phyloP scores from a whole-genome alignment of 2,113 vertebrate species.

The Hippopotamus amphibius region DNA sequence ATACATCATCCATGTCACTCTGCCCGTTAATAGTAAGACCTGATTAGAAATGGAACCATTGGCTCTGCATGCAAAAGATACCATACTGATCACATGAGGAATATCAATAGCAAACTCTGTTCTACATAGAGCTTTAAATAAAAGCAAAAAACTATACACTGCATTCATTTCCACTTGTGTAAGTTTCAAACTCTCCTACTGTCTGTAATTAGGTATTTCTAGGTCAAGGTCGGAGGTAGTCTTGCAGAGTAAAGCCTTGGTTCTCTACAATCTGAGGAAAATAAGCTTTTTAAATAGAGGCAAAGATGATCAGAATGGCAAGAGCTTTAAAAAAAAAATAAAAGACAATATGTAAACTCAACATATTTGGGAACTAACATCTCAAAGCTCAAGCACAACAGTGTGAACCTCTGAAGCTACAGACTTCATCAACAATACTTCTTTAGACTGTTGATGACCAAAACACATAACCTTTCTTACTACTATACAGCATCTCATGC shows the following conservation, averaged over 20 bases:
- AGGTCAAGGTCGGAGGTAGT: background rate
- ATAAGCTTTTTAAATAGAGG: background rate
- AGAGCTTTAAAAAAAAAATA: background rate
- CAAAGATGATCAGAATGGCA: background rate
- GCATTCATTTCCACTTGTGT: background rate
- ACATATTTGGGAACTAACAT: background rate
- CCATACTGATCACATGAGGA: background rate
- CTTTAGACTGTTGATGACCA: background rate
- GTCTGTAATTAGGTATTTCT: background rate
- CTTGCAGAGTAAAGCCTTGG: background rate
- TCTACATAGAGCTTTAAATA: background rate
- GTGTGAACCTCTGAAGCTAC: no score
- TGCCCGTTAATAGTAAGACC: background rate
- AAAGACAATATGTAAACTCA: background rate
- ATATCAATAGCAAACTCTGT: background rate
- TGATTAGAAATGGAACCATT: background rate
- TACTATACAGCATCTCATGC: background rate
- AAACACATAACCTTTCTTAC: background rate
- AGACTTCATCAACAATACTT: background rate
- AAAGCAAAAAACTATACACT: background rate
- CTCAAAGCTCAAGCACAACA: background rate
- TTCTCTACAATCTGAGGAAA: constrained; percentile 18
- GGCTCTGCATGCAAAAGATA: background rate
- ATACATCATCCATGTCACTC: background rate
- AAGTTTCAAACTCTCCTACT: background rate